These are phyloP conservation scores for Elachura formosa DNA, from an alignment of 2,113 vertebrate species.

Conservation along the genomic window DNA sequence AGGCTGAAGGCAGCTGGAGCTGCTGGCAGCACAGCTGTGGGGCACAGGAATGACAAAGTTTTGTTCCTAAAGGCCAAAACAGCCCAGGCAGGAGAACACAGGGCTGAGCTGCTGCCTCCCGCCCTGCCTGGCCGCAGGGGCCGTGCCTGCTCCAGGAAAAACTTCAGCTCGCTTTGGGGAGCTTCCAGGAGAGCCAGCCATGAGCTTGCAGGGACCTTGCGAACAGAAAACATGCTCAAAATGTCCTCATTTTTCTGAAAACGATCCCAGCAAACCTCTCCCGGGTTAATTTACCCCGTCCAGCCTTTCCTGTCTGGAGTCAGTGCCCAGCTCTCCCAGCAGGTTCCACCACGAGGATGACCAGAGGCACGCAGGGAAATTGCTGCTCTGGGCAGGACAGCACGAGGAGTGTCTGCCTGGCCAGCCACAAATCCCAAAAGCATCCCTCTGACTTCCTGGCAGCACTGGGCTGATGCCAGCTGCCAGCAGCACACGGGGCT, in stretches of 20 bases:
- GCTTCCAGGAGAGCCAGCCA: not conserved
- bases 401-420: not conserved
- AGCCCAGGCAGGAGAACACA: not conserved
- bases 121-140: not conserved
- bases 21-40: not conserved
- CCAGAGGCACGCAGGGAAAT: not conserved
- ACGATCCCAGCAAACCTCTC: not conserved
- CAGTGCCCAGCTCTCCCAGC: not conserved
- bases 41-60: not conserved
- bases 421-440: not conserved
- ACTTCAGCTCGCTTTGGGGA: not conserved
- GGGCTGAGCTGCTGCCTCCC: not conserved
- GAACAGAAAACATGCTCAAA: not conserved
- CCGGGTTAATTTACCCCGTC: not conserved
- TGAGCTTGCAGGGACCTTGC: not conserved
- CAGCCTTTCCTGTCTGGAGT: not conserved
- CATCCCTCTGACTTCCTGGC: not conserved
- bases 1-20: not conserved
- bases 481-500: not conserved
- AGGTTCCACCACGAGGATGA: not conserved
- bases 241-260: not conserved
- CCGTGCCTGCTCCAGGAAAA: not conserved
- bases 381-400: not conserved
- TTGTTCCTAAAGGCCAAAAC: not conserved
- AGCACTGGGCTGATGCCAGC: accelerated